These are phyloP conservation scores for Kryptopterus vitreolus DNA, from an alignment of 2,797 vertebrate species.

Conservation along the genomic window DNA sequence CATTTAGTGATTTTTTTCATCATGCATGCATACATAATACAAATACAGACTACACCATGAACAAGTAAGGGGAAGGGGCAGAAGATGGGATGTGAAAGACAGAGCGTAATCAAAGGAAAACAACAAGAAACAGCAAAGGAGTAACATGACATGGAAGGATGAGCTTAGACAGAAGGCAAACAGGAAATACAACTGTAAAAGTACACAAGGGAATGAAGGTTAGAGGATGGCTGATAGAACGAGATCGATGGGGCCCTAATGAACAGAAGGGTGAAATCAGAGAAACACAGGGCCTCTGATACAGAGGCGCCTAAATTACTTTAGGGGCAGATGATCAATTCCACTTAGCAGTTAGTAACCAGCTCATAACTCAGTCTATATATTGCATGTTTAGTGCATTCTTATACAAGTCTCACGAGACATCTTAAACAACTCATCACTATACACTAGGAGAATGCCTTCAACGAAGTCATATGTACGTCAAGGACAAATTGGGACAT, in stretches of 20 bases:
- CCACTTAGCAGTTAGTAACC: not conserved
- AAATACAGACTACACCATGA: constrained; percentile 1
- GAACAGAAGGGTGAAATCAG: not conserved
- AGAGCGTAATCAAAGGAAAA: not conserved
- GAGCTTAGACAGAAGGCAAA: not conserved
- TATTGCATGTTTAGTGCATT: not conserved
- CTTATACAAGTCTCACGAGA: not conserved
- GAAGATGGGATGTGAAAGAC: not conserved
- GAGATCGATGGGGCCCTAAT: not conserved
- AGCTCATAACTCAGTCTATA: not conserved
- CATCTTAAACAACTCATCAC: not conserved
- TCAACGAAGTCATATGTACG: not conserved
- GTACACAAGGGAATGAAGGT: not conserved
- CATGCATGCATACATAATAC: constrained; percentile 11
- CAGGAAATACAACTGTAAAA: not conserved
- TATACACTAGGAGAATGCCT: not conserved
- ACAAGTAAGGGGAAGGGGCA: not conserved
- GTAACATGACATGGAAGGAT: not conserved
- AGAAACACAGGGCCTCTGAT: not conserved
- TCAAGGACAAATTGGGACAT: not conserved
- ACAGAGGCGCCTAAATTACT: not conserved
- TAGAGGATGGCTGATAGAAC: not conserved
- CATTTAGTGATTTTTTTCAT: not conserved
- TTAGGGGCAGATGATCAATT: not conserved
- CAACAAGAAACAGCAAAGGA: not conserved